Evolutionary conservation across 2,888 invertebrate species (phyloP), one percentile per base, ranked within the genome.

Genomic region (Amphipyra berbera): DNA sequence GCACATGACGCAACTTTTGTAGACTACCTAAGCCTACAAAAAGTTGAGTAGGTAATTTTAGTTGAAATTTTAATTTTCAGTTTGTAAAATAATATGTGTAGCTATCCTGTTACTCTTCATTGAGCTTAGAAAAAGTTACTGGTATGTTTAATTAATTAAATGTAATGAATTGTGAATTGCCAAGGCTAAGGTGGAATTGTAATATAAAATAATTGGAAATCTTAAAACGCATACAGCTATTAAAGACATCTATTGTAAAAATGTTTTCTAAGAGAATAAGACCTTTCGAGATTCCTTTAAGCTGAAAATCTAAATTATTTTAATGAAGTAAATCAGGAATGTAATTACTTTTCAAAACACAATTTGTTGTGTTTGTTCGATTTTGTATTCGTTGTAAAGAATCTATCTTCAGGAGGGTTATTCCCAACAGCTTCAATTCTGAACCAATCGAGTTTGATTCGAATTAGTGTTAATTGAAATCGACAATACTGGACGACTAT

Each of bases 41-140:
- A 54, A 52, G 48, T 49, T 53, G 53, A 40, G 12, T 5, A 14
- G 44, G 12, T 5, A 14, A 27, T 46, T 68, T n/a, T 15, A 12
- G 56, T 48, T 6, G 27, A 9, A 12, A 1, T 37, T 5, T 27
- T 10, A 7, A n/a, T 45, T 52, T 41, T 72, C 44, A 33, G 45
- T 61, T 56, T 65, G 61, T 75, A 75, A 21, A 71, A 48, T 70
- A 57, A 41, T 37, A 58, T 52, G 38, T 74, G 73, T 73, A 73
- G 54, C 50, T 61, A 73, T 58, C 68, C 47, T 73, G 70, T 71
- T 68, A 75, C 45, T 74, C 63, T 69, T 61, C 59, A 70, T 64
- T 78, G 78, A 76, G 76, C 76, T 78, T 76, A 78, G 78, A 74
- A 50, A 63, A 69, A 55, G 21, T 21, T 50, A 73, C 48, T 55